Percentiles rank a stretch among this genome's conserved stretches.
phyloP scores from a whole-genome alignment of 2,113 vertebrate genomes.

The Trinectes maculatus region DNA sequence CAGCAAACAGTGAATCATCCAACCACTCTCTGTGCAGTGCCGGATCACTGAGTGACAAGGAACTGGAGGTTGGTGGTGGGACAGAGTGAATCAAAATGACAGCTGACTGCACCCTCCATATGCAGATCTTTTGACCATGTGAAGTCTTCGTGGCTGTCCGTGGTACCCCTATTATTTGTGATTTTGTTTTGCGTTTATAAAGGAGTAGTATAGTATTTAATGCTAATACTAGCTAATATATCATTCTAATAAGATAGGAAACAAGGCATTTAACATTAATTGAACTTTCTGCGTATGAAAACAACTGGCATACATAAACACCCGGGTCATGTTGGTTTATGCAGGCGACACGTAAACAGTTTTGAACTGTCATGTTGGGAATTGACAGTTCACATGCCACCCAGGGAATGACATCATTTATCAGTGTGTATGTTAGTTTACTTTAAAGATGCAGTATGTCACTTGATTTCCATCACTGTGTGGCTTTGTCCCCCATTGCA shows the following conservation, averaged over 20 bases:
- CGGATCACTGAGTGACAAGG: slow-evolving; percentile 95
- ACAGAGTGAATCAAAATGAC: not conserved
- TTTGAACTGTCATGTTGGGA: not conserved
- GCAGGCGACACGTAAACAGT: not conserved
- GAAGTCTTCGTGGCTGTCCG: not conserved
- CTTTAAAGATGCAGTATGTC: not conserved
- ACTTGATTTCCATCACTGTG: too few species aligned
- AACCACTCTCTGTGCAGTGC: slow-evolving; percentile 96
- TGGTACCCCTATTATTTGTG: not conserved
- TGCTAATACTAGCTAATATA: not conserved
- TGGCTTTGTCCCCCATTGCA: slow-evolving; percentile 59
- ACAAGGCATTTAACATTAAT: not conserved
- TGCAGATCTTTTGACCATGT: not conserved
- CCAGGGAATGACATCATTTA: not conserved
- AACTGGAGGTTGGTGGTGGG: slow-evolving; percentile 88
- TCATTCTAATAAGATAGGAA: not conserved
- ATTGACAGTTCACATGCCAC: not conserved
- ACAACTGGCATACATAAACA: not conserved
- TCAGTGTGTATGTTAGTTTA: not conserved
- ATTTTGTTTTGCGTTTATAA: not conserved
- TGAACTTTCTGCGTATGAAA: not conserved
- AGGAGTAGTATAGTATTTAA: not conserved
- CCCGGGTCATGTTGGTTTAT: not conserved
- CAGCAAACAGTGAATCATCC: slow-evolving; percentile 93
- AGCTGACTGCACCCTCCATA: not conserved